Base-by-base conservation (phyloP, 1,140 invertebrate species). In the Caerostris darwini region DNA sequence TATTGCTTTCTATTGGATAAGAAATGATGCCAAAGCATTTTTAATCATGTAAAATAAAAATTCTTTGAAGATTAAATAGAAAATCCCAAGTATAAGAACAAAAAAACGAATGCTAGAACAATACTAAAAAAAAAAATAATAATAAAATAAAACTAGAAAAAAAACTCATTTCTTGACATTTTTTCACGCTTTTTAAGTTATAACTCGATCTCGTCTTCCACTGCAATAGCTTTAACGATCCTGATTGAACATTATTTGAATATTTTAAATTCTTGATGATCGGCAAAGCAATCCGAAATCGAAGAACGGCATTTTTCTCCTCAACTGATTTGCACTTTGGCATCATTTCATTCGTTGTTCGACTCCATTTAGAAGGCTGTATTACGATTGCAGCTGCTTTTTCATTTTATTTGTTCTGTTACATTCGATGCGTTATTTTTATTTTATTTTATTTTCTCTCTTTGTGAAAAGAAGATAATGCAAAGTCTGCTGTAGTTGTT, bases 211-310 rank as follows among this genome's bases (percentile, higher is more conserved):
- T 64, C 34, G 34, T 59, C 17, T 87, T 87, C 58, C 59, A 19
- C 8, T 61, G 59, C 58, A 87, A 10, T 64, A 87, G 58, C 10
- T 61, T 67, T 87, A 87, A 87, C 58, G 85, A 87, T 34, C 59
- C 56, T 87, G 85, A 64, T 64, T 87, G 59, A 87, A 54, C 56
- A 87, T 87, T 87, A 87, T 87, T 87, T 87, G 85, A 87, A 87
- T 87, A 87, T 87, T 87, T 87, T 87, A 61, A 87, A 54, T 67
- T 87, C 85, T 59, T 61, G 56, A 61, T 59, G 58, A 87, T 87
- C 85, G 12, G 12, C 58, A 4, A 14, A 64, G 59, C 85, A 87
- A 87, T 87, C 58, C 58, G 56, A 59, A 59, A 87, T 59, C 34
- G 58, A 57, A 87, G 58, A 87, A 53, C 3, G 34, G 12, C 50